These are phyloP conservation scores for Sinocyclocheilus rhinocerous DNA, from an alignment of 2,113 vertebrate genomes.

Conservation along the genomic window DNA sequence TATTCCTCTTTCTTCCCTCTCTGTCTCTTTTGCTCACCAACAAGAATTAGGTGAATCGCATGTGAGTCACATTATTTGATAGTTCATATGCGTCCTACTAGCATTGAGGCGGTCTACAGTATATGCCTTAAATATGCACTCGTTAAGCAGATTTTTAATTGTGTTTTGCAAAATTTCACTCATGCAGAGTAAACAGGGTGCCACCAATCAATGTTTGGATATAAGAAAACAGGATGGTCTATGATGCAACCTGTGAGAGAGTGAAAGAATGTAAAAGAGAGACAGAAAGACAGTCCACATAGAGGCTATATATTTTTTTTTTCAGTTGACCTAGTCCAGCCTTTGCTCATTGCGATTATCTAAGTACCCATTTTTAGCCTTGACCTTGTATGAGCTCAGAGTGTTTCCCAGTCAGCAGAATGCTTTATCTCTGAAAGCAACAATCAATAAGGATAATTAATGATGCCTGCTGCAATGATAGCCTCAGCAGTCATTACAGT, in stretches of 20 bases:
- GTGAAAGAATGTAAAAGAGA: background rate
- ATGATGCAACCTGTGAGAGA: conserved; percentile 4
- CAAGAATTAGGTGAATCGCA: conserved; percentile 38
- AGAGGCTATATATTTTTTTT: conserved; percentile 53
- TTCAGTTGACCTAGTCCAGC: conserved; percentile 35
- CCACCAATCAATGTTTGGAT: background rate
- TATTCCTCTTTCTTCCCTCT: conserved; percentile 39
- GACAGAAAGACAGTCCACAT: background rate
- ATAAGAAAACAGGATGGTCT: background rate
- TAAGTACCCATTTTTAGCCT: conserved; percentile 87
- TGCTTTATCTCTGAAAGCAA: conserved; percentile 99
- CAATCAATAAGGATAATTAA: conserved; percentile 99
- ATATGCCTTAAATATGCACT: too few relatives aligned
- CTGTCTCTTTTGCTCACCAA: conserved; percentile 25
- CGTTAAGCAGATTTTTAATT: background rate
- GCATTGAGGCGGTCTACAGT: too few relatives aligned
- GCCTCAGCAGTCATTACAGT: conserved; percentile 98
- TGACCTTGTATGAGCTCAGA: conserved; percentile 94
- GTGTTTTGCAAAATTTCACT: background rate
- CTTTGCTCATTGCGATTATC: conserved; percentile 82
- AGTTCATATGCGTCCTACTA: background rate
- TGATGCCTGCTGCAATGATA: conserved; percentile 99
- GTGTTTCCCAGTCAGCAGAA: conserved; percentile 99
- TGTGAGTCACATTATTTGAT: conserved; percentile 23
- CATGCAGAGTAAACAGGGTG: background rate